Evolutionary conservation across 2,888 invertebrate species (phyloP), one percentile per base, ranked within the genome.

Genomic region (Mechanitis messenoides): DNA sequence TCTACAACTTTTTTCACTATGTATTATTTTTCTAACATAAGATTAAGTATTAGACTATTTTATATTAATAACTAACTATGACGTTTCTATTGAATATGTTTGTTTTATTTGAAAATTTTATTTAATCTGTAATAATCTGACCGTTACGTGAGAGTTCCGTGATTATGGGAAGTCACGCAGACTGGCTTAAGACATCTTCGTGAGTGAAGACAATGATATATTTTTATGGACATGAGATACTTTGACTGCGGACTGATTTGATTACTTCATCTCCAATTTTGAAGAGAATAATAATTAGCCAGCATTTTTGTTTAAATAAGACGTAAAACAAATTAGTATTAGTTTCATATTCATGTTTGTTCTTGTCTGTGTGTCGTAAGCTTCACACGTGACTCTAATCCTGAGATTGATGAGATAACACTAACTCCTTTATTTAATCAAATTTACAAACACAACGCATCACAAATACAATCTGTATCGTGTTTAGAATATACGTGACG

Each of bases 141-240:
- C 33, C 12, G 56, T 62, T 60, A 58, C 63, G 58, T 56, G 55
- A 58, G 33, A 53, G 31, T 60, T 46, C 58, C 54, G 60, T 58
- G 50, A 59, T 45, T 28, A 45, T 60, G 33, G 61, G 63, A 61
- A 66, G 59, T 66, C 64, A 66, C 61, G 66, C 47, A 35, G 42
- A 7, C 31, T 38, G 35, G 33, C 53, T 58, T 62, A 53, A 28
- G 31, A 47, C 63, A 58, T 53, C 9, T 53, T 61, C 64, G 66
- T 66, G 64, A 64, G 61, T 53, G 28, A 33, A 53, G 45, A 56
- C 57, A 59, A 63, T 53, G 4, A 38, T 56, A 56, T 33, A 60
- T 45, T 55, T 60, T 61, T 57, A 57, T 55, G 42, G 55, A 45
- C 45, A 57, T 59, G 57, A 55, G 42, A 47, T 54, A 60, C 47